These are phyloP conservation scores for Noturus placidus DNA, from an alignment of 2,113 vertebrate species.

Conservation along the genomic window DNA sequence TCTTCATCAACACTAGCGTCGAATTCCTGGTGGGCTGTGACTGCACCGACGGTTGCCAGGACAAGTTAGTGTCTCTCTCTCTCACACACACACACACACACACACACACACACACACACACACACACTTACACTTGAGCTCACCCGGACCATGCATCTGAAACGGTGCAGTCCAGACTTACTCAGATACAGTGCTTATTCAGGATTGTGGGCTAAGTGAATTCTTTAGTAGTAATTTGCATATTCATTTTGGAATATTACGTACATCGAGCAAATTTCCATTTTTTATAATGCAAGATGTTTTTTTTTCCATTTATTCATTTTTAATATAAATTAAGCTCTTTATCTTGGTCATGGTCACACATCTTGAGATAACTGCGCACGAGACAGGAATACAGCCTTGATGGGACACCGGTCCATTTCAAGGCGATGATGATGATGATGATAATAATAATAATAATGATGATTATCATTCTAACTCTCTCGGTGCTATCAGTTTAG, in stretches of 20 bases:
- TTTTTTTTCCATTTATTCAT: background rate
- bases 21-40: constrained; percentile 96
- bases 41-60: constrained; percentile 90
- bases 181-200: background rate
- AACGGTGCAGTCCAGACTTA: background rate
- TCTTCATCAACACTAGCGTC: constrained; percentile 89
- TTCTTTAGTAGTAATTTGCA: background rate
- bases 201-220: background rate
- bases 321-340: background rate
- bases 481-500: background rate
- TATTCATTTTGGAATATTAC: background rate
- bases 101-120: too few species aligned
- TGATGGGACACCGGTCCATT: background rate
- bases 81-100: too few species aligned
- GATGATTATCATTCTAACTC: background rate
- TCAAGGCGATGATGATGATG: background rate
- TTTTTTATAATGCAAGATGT: background rate
- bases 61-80: constrained; percentile 81
- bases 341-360: background rate
- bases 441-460: background rate
- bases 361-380: background rate
- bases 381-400: background rate
- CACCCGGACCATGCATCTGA: background rate
- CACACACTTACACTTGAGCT: background rate
- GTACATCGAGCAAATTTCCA: background rate